phyloP scores from a whole-genome alignment of 64 coral and sea anemone species.

The Montipora capricornis region DNA sequence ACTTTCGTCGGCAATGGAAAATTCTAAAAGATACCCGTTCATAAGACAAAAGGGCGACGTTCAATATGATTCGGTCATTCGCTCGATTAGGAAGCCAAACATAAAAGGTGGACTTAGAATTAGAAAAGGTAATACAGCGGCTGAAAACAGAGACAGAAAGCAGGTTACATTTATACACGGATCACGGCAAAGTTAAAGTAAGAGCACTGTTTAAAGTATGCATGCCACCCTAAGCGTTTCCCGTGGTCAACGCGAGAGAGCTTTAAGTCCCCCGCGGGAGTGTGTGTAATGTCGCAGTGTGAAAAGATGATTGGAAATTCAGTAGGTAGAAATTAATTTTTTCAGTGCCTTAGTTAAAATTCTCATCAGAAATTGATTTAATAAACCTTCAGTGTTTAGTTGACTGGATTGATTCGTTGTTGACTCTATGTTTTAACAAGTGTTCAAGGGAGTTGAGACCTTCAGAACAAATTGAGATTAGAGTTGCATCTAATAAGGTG shows the following conservation, averaged over 20 bases:
- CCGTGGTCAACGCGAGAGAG: not conserved
- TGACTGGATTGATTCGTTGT: not conserved
- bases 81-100: not conserved
- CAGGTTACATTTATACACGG: slow-evolving; percentile 4
- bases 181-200: not conserved
- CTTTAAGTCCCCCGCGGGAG: not conserved
- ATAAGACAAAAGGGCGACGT: not conserved
- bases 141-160: slow-evolving; percentile 9
- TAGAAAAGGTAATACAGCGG: not conserved
- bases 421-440: not conserved
- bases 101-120: not conserved
- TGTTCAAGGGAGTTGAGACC: not conserved
- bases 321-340: slow-evolving; percentile 36
- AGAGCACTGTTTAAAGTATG: not conserved
- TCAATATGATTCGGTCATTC: not conserved
- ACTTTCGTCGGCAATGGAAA: not conserved
- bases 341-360: not conserved
- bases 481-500: too few relatives aligned
- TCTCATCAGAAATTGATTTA: not conserved
- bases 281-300: not conserved
- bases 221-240: not conserved
- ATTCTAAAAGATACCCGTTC: not conserved
- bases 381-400: not conserved
- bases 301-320: not conserved
- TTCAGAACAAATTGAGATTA: too few relatives aligned